phyloP scores from a whole-genome alignment of 2,888 invertebrate species.

The Drosophila gaucha region DNA sequence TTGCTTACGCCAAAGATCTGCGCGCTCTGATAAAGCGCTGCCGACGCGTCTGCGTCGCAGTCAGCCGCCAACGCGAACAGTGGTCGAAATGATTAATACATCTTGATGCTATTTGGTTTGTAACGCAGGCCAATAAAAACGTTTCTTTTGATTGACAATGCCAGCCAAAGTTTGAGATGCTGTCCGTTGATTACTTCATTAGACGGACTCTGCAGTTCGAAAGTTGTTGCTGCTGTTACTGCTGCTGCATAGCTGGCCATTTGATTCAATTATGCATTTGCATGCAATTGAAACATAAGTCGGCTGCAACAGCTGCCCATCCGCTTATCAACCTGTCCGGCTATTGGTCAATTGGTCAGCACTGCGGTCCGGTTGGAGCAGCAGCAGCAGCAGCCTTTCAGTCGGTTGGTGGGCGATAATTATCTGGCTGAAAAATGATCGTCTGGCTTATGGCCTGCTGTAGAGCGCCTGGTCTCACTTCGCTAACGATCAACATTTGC shows the following conservation, averaged over 20 bases:
- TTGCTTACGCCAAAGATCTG: slow-evolving; percentile 70
- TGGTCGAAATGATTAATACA: slow-evolving; percentile 77
- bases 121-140: slow-evolving; percentile 74
- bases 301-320: slow-evolving; percentile 45
- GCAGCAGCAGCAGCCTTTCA: slow-evolving; percentile 37
- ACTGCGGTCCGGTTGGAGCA: slow-evolving; percentile 19
- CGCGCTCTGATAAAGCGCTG: slow-evolving; percentile 62
- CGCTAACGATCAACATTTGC: slow-evolving; percentile 72
- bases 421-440: slow-evolving; percentile 75
- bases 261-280: slow-evolving; percentile 78
- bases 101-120: slow-evolving; percentile 80
- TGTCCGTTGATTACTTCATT: slow-evolving; percentile 77
- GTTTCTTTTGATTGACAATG: slow-evolving; percentile 77
- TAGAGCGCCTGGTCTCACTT: slow-evolving; percentile 50
- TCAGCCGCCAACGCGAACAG: slow-evolving; percentile 35
- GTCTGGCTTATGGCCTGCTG: slow-evolving; percentile 45
- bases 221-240: slow-evolving; percentile 34
- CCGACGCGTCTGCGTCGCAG: slow-evolving; percentile 31
- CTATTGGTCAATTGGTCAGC: slow-evolving; percentile 72
- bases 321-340: slow-evolving; percentile 59
- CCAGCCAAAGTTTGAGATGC: slow-evolving; percentile 66
- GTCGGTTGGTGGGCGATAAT: slow-evolving; percentile 70
- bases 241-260: slow-evolving; percentile 37
- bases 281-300: slow-evolving; percentile 77
- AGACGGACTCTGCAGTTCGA: slow-evolving; percentile 42